phyloP scores from a whole-genome alignment of 2,888 invertebrate genomes.

The Metopia argyrocephala region DNA sequence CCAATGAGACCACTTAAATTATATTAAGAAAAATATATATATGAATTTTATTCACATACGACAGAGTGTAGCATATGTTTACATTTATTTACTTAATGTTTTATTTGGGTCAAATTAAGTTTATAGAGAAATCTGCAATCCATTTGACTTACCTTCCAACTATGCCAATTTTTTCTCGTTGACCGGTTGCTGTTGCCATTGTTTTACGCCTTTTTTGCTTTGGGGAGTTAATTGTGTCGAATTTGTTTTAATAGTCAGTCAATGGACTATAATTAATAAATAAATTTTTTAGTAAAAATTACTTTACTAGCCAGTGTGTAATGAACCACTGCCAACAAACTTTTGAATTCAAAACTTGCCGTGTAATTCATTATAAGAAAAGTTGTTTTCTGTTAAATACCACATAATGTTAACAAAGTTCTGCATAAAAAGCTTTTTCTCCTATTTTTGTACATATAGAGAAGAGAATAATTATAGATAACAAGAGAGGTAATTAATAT shows the following conservation, averaged over 20 bases:
- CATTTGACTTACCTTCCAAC: constrained; percentile 83
- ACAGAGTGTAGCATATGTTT: background rate
- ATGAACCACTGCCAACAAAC: constrained; percentile 25
- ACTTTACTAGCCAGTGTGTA: constrained; percentile 29
- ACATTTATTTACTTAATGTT: background rate
- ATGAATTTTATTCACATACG: too few relatives aligned
- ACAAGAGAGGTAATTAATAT: constrained; percentile 3
- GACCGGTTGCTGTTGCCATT: constrained; percentile 72
- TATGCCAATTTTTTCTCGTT: constrained; percentile 85
- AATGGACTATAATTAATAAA: background rate
- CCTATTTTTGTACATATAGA: background rate
- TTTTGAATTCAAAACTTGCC: constrained; percentile 38
- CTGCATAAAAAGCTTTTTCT: background rate
- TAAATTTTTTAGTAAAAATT: background rate
- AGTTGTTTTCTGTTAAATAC: background rate
- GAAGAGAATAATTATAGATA: background rate
- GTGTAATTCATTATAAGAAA: background rate
- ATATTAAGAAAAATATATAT: too few relatives aligned
- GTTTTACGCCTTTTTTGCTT: constrained; percentile 55
- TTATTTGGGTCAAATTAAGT: constrained; percentile 21
- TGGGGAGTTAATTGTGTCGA: constrained; percentile 51
- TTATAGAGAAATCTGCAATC: background rate
- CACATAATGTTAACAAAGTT: background rate
- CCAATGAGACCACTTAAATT: constrained; percentile 98
- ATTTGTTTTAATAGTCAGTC: constrained; percentile 24